Conservation (phyloP, 2,113 vertebrate genomes). For the Oplegnathus fasciatus region DNA sequence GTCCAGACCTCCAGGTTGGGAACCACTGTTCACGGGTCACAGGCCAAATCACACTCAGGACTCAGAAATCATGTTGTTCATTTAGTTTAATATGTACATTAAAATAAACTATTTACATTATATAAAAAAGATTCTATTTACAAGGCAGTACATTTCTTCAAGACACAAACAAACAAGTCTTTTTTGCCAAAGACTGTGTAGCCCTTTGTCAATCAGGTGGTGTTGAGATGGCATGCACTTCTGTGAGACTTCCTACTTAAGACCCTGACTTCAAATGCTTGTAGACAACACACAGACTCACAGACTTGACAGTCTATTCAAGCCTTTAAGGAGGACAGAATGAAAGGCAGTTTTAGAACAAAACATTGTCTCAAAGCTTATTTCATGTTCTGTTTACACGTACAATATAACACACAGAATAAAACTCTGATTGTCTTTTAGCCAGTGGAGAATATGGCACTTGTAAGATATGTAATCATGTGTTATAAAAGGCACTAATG, state of each 20-base stretch:
- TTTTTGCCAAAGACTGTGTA: constrained; percentile 86
- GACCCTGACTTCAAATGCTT: constrained; percentile 85
- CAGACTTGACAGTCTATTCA: constrained; percentile 79
- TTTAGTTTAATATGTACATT: constrained; percentile 91
- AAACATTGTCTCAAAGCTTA: constrained; percentile 90
- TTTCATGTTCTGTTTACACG: constrained; percentile 74
- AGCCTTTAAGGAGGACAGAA: constrained; percentile 76
- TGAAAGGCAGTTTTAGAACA: constrained; percentile 87
- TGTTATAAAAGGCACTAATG: constrained; percentile 75
- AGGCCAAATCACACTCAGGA: constrained; percentile 16
- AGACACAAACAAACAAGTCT: constrained; percentile 80
- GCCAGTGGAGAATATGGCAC: constrained; percentile 73
- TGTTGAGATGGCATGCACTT: constrained; percentile 83
- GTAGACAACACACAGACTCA: constrained; percentile 58
- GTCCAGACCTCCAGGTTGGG: not conserved
- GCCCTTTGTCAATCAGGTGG: constrained; percentile 89
- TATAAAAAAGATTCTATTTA: constrained; percentile 89
- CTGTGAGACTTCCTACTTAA: constrained; percentile 71
- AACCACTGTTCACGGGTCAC: not conserved
- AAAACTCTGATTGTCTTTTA: constrained; percentile 59
- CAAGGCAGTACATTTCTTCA: constrained; percentile 84
- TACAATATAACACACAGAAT: constrained; percentile 57
- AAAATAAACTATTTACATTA: constrained; percentile 88
- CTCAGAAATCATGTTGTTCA: constrained; percentile 60
- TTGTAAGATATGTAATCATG: constrained; percentile 68